These are phyloP conservation scores for Plectropomus leopardus DNA, from an alignment of 2,113 vertebrate species.

Conservation along the genomic window DNA sequence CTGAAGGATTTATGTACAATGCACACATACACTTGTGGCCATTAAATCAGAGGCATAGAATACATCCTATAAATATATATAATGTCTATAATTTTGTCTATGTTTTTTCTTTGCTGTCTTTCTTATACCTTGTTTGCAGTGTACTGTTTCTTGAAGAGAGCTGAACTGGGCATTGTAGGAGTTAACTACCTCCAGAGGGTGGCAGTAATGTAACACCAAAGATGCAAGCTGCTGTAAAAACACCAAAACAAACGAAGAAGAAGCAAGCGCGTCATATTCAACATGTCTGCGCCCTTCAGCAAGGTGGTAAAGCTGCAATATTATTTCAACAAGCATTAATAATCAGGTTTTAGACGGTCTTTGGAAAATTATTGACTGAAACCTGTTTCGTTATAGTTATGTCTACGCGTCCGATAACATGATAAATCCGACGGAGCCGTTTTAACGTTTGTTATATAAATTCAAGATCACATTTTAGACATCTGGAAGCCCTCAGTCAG, in stretches of 20 bases:
- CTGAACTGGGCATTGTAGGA: no score
- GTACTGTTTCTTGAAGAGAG: no score
- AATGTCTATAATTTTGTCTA: no score
- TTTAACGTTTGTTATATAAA: neutral
- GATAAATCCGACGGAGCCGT: fast-evolving
- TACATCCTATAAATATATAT: no score
- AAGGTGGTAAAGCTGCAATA: constrained; percentile 4
- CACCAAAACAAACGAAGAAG: neutral
- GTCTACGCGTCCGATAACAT: neutral
- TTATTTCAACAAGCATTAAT: neutral
- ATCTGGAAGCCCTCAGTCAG: neutral
- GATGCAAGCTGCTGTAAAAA: neutral
- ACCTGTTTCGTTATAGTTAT: neutral
- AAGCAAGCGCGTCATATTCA: constrained; percentile 56
- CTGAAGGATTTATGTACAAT: neutral
- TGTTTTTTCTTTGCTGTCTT: no score
- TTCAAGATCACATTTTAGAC: neutral
- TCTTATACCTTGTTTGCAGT: no score
- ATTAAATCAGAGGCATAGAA: neutral
- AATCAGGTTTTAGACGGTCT: fast-evolving
- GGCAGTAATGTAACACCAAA: no score
- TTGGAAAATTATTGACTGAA: neutral
- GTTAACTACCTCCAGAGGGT: no score
- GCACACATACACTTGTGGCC: neutral
- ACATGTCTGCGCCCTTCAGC: constrained; percentile 73